Percentiles rank a stretch among this genome's conserved stretches.
Evolutionary conservation across 2,113 vertebrate species (phyloP).

Genomic region (Otus sunia): DNA sequence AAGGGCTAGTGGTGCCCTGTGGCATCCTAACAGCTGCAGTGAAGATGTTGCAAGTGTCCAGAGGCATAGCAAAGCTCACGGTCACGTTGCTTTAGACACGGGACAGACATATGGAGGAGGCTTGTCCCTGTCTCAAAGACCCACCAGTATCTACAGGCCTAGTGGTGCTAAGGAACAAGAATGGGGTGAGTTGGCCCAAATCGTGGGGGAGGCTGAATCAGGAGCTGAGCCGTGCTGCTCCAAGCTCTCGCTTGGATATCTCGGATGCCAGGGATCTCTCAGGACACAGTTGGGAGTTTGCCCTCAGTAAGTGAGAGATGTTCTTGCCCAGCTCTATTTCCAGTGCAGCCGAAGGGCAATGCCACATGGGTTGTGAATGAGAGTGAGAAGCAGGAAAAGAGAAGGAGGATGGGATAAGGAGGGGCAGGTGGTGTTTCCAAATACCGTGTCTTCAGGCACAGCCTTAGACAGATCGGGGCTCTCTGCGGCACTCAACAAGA

Average conservation of each 20-base stretch:
- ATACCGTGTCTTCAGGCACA: neutral
- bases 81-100: neutral
- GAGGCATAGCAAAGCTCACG: neutral
- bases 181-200: neutral
- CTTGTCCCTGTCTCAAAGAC: neutral
- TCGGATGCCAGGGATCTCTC: neutral
- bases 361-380: neutral
- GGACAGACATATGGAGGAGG: neutral
- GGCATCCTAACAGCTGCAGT: neutral
- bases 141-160: neutral
- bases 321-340: neutral
- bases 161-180: neutral
- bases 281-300: neutral
- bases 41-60: neutral
- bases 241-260: neutral
- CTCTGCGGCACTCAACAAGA: neutral
- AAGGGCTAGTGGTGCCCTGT: fast-evolving
- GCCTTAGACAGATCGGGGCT: neutral
- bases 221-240: neutral
- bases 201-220: neutral
- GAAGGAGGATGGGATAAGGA: neutral
- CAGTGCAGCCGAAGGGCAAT: neutral
- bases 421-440: neutral
- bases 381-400: neutral
- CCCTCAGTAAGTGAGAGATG: neutral